Conservation (phyloP, 2,888 invertebrate species). For the Parelbella ahira region DNA sequence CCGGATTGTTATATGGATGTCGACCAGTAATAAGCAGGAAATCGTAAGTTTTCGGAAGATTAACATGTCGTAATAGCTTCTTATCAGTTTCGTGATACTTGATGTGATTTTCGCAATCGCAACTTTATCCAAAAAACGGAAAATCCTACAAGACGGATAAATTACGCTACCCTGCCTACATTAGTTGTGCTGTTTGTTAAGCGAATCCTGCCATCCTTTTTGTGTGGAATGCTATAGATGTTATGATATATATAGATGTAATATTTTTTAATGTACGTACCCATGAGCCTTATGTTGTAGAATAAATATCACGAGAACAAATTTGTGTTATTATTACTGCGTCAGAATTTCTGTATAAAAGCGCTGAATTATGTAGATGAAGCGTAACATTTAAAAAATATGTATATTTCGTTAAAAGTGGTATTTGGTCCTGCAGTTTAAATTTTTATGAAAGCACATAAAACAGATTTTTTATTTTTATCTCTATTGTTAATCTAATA, state of each 20-base stretch:
- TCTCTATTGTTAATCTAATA: no score
- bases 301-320: background rate
- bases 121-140: no score
- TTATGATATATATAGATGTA: no score
- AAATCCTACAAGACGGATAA: slow-evolving; percentile 14
- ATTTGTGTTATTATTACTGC: slow-evolving; percentile 46
- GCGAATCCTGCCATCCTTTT: slow-evolving; percentile 1
- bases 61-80: slow-evolving; percentile 4
- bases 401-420: no score
- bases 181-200: slow-evolving; percentile 1
- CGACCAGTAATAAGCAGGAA: slow-evolving; percentile 17
- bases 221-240: background rate
- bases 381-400: slow-evolving; percentile 27
- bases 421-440: no score
- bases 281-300: background rate
- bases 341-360: slow-evolving; percentile 56
- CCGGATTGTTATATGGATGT: slow-evolving; percentile 25
- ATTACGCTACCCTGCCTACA: background rate
- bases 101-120: no score
- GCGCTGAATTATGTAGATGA: slow-evolving; percentile 62
- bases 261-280: no score
- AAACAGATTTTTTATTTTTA: no score
- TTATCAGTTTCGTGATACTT: no score
- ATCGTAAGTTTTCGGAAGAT: slow-evolving; percentile 19
- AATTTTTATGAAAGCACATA: no score